phyloP scores from a whole-genome alignment of 2,113 vertebrate genomes.

The Mixornis gularis region DNA sequence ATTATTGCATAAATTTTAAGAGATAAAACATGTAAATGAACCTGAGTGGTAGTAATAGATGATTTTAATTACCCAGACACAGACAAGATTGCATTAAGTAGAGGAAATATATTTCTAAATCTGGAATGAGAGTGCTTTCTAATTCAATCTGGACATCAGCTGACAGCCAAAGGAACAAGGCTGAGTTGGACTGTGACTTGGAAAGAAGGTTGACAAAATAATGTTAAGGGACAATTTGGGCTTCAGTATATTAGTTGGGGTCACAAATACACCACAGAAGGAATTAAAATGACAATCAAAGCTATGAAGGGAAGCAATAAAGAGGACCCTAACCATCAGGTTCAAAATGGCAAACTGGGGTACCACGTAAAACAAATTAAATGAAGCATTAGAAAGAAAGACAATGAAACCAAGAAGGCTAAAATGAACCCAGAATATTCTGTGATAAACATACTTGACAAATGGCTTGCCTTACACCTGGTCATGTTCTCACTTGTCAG shows the following conservation, averaged over 20 bases:
- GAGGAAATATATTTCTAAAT: constrained; percentile 63
- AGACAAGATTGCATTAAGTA: constrained; percentile 64
- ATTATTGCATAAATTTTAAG: constrained; percentile 59
- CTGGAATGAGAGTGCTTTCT: constrained; percentile 47
- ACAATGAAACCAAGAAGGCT: rapidly evolving
- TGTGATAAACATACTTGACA: background rate
- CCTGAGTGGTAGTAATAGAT: constrained; percentile 58
- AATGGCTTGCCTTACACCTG: background rate
- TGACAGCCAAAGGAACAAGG: constrained; percentile 14
- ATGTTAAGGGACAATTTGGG: background rate
- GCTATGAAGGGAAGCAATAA: background rate
- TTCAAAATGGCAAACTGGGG: background rate
- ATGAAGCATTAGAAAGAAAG: background rate
- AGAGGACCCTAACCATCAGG: background rate
- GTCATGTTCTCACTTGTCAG: background rate
- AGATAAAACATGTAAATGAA: constrained; percentile 64
- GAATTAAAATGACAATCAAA: constrained; percentile 20
- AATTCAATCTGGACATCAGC: constrained; percentile 58
- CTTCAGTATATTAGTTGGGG: background rate
- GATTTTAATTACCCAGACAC: constrained; percentile 62
- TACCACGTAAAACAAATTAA: background rate
- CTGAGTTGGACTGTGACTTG: background rate
- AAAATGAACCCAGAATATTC: background rate
- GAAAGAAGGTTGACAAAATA: constrained; percentile 2
- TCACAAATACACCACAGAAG: background rate